phyloP scores from a whole-genome alignment of 1,140 invertebrate species.

The Lerema accius region DNA sequence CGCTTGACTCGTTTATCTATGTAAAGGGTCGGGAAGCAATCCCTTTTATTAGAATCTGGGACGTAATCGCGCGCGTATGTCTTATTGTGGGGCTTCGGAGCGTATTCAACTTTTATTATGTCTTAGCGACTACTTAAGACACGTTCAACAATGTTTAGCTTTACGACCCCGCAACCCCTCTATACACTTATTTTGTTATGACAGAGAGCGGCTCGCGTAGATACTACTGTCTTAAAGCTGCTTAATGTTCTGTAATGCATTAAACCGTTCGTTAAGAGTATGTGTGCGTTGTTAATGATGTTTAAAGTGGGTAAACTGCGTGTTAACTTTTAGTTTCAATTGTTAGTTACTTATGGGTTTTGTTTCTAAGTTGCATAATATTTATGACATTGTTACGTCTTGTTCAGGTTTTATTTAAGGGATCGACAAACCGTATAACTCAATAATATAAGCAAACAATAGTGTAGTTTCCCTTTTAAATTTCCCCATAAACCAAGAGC shows the following conservation, averaged over 20 bases:
- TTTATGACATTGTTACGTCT: neutral
- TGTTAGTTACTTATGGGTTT: too few species aligned
- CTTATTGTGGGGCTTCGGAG: constrained; percentile 61
- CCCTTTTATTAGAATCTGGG: constrained; percentile 71
- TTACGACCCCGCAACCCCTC: constrained; percentile 20
- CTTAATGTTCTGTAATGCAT: constrained; percentile 1
- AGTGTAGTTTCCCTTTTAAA: constrained; percentile 17
- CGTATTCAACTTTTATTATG: constrained; percentile 64
- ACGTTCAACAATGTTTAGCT: constrained; percentile 27
- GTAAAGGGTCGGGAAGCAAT: constrained; percentile 71
- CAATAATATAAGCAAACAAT: constrained; percentile 19
- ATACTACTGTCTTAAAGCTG: neutral
- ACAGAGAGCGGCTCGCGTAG: constrained; percentile 4
- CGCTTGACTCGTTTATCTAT: constrained; percentile 68
- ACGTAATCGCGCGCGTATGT: constrained; percentile 65
- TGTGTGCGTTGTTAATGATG: constrained; percentile 5
- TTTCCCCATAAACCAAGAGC: constrained; percentile 54
- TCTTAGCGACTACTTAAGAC: constrained; percentile 54
- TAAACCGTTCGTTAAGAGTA: neutral
- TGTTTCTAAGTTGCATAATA: too few species aligned
- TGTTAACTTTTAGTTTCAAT: neutral
- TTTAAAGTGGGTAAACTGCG: neutral
- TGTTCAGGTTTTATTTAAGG: neutral
- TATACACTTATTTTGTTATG: constrained; percentile 9
- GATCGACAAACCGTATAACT: neutral